Evolutionary conservation across 2,888 invertebrate species (phyloP).

Genomic region (Operophtera brumata): DNA sequence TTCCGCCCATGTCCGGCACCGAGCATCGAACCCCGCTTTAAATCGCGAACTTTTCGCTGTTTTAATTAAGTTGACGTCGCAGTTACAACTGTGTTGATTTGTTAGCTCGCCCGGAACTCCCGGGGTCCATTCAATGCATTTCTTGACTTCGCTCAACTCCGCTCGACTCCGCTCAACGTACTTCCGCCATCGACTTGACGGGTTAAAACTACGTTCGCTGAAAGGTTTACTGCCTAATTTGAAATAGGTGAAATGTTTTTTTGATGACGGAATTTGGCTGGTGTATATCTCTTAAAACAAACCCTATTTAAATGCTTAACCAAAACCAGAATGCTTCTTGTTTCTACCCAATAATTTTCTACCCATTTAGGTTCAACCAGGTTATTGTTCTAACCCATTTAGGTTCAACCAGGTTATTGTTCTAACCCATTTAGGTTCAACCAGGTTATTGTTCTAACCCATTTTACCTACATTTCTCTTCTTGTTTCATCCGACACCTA

Average conservation of each 20-base stretch:
- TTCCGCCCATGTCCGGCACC: neutral
- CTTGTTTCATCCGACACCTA: no score
- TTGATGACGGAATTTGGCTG: no score
- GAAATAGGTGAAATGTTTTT: neutral
- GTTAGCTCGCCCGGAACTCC: conserved; percentile 41
- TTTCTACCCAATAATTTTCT: no score
- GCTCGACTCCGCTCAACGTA: neutral
- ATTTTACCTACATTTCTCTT: no score
- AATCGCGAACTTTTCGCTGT: conserved; percentile 73
- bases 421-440: no score
- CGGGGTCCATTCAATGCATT: conserved; percentile 30
- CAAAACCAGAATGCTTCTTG: no score
- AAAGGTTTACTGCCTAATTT: conserved; percentile 3
- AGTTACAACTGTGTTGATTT: conserved; percentile 72
- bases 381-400: no score
- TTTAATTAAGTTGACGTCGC: conserved; percentile 77
- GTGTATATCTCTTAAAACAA: no score
- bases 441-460: no score
- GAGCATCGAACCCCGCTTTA: conserved; percentile 45
- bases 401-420: no score
- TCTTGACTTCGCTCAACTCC: conserved; percentile 20
- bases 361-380: no score
- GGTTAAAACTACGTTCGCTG: conserved; percentile 8
- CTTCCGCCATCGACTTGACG: conserved; percentile 9
- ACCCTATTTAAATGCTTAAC: no score